Evolutionary conservation across 2,113 vertebrate genomes (phyloP).

Genomic region (Otis tarda): DNA sequence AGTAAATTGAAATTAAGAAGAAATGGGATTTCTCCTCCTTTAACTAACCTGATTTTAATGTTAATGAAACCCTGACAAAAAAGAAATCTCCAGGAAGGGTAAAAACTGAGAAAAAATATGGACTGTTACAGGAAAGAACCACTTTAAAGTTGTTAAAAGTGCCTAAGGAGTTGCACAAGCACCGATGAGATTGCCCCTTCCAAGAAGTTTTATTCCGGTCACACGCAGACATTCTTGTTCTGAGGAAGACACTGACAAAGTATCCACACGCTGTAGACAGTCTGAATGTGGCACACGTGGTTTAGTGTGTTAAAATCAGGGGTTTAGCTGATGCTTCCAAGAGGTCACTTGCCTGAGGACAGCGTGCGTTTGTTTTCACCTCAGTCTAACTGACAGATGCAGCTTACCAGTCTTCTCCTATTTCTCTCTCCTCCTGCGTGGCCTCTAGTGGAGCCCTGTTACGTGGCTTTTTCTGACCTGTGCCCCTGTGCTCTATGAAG

Average conservation of each 20-base stretch:
- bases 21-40: neutral
- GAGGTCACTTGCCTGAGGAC: neutral
- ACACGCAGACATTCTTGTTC: neutral
- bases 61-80: neutral
- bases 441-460: neutral
- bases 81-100: neutral
- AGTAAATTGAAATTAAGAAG: neutral
- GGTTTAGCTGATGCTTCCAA: neutral
- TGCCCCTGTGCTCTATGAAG: neutral
- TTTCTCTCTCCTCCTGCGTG: neutral
- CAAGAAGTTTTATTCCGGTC: neutral
- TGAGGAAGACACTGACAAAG: neutral
- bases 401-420: neutral
- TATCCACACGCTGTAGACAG: neutral
- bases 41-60: neutral
- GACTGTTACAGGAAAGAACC: neutral
- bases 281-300: neutral
- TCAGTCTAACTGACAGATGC: neutral
- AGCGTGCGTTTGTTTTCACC: neutral
- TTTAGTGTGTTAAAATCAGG: neutral
- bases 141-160: neutral
- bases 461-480: rapidly evolving
- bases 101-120: neutral
- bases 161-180: neutral
- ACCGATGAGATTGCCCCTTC: neutral